Percentiles rank a stretch among this genome's conserved stretches.
phyloP scores from a whole-genome alignment of 2,888 invertebrate genomes.

The Xylota segnis region DNA sequence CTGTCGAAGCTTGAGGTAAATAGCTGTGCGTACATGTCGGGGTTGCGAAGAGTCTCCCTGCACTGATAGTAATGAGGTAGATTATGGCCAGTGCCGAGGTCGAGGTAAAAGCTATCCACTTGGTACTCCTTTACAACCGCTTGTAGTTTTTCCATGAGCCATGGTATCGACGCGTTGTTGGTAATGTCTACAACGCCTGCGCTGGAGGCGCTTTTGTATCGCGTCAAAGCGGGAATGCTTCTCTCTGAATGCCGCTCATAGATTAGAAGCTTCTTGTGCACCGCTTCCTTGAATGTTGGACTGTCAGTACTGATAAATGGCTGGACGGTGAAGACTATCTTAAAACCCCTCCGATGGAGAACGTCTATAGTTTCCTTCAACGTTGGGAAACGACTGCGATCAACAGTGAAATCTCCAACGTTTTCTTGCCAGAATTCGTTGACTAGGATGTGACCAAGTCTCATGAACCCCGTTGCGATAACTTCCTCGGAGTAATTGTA shows the following conservation, averaged over 20 bases:
- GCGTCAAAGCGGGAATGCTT: constrained; percentile 92
- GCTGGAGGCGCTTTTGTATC: constrained; percentile 92
- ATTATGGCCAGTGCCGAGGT: constrained; percentile 92
- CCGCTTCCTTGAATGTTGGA: constrained; percentile 91
- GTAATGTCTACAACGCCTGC: constrained; percentile 95
- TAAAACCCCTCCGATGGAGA: constrained; percentile 92
- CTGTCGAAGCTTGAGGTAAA: constrained; percentile 86
- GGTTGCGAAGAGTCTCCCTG: constrained; percentile 89
- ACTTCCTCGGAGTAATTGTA: constrained; percentile 94
- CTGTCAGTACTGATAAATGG: constrained; percentile 96
- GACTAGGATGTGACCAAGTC: constrained; percentile 91
- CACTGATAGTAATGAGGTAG: constrained; percentile 94
- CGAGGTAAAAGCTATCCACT: constrained; percentile 94
- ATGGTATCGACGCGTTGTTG: constrained; percentile 91
- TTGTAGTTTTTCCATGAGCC: constrained; percentile 91
- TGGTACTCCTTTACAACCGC: constrained; percentile 89
- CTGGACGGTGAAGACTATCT: constrained; percentile 94
- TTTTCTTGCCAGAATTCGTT: constrained; percentile 94
- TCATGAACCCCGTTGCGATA: constrained; percentile 90
- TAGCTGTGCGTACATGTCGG: constrained; percentile 92
- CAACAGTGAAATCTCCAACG: constrained; percentile 94
- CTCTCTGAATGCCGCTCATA: constrained; percentile 92
- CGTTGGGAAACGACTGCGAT: constrained; percentile 90
- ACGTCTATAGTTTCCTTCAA: constrained; percentile 92
- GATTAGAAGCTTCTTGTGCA: constrained; percentile 90